Conservation (phyloP, 2,797 vertebrate species). For the Crotalus adamanteus region DNA sequence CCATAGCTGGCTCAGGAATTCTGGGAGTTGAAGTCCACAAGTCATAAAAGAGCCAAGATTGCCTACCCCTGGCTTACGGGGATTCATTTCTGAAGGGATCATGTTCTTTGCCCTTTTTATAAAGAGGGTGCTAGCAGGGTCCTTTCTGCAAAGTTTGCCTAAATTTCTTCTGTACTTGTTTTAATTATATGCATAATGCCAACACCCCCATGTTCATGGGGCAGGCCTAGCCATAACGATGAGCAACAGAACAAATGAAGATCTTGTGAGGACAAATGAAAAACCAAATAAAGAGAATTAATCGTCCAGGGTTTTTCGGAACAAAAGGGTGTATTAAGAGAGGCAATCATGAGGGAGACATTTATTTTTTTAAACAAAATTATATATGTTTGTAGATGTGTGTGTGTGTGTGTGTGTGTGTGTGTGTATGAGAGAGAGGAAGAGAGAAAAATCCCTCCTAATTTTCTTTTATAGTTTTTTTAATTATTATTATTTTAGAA, state of each 20-base stretch:
- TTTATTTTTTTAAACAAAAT: conserved; percentile 61
- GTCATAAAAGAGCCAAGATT: no score
- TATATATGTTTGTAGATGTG: neutral
- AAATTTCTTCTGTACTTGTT: neutral
- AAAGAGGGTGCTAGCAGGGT: neutral
- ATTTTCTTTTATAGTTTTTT: neutral
- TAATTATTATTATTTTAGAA: neutral
- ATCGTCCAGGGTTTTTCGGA: conserved; percentile 39
- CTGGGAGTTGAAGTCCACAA: no score
- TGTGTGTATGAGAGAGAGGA: neutral
- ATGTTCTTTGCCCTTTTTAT: neutral
- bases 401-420: neutral
- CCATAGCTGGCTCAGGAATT: no score
- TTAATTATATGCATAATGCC: conserved; percentile 21
- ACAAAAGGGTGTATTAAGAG: conserved; percentile 31
- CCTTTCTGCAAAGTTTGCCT: neutral
- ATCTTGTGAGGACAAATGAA: neutral
- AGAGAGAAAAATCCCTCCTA: neutral
- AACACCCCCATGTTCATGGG: neutral
- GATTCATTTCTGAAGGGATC: neutral
- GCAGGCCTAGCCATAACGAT: conserved; percentile 17
- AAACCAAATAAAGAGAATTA: conserved; percentile 22
- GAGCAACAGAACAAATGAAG: conserved; percentile 20
- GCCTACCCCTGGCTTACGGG: neutral
- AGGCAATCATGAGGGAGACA: conserved; percentile 56